Evolutionary conservation across 2,797 vertebrate species (phyloP).

Genomic region (Anguilla pacifica): DNA sequence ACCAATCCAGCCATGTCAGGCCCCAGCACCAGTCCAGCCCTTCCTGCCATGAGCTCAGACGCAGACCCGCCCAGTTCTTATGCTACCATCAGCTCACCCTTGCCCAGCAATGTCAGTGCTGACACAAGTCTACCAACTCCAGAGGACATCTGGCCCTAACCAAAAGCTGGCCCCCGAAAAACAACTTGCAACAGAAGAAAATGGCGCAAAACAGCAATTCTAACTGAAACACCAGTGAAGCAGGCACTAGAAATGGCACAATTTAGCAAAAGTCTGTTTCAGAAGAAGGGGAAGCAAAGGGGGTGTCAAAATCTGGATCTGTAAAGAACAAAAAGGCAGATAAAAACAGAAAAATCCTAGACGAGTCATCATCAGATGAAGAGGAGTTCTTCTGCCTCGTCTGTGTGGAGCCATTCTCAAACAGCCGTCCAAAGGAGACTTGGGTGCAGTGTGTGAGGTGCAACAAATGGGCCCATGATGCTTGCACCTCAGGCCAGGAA

Average conservation of each 20-base stretch:
- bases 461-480: constrained; percentile 8
- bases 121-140: constrained; percentile 36
- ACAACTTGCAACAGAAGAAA: background rate
- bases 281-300: background rate
- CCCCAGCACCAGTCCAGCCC: too few relatives aligned
- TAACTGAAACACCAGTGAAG: constrained; percentile 21
- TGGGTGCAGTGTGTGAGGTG: background rate
- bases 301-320: background rate
- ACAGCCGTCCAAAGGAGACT: constrained; percentile 23
- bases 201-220: constrained; percentile 10
- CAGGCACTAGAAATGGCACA: background rate
- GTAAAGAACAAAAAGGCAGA: background rate
- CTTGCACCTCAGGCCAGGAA: constrained; percentile 11
- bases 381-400: constrained; percentile 29
- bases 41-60: background rate
- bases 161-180: constrained; percentile 10
- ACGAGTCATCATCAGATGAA: constrained; percentile 3
- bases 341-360: constrained; percentile 14
- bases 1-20: too few relatives aligned
- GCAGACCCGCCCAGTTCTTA: background rate
- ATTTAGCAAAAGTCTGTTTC: background rate
- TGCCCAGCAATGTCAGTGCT: constrained; percentile 29
- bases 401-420: constrained; percentile 32
- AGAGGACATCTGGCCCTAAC: constrained; percentile 35
- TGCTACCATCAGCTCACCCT: constrained; percentile 27